These are phyloP conservation scores for Abrostola tripartita DNA, from an alignment of 2,888 invertebrate genomes.

Conservation along the genomic window DNA sequence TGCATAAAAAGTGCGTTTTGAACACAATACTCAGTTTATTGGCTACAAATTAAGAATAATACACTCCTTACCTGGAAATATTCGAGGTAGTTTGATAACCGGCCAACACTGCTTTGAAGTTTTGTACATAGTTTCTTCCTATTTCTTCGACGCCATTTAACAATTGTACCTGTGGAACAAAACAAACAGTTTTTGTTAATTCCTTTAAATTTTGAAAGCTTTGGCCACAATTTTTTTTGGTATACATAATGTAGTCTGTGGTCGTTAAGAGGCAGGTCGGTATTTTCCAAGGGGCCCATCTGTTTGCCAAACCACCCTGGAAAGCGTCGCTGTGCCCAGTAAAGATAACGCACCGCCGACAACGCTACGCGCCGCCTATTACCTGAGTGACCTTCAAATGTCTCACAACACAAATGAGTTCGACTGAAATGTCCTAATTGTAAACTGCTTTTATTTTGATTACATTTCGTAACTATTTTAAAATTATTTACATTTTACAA, in stretches of 20 bases:
- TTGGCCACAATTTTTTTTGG: background rate
- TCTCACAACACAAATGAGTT: background rate
- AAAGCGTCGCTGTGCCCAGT: slow-evolving; percentile 2
- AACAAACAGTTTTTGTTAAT: slow-evolving; percentile 13
- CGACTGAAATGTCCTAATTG: background rate
- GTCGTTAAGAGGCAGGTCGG: slow-evolving; percentile 16
- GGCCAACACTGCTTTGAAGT: background rate
- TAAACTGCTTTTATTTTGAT: background rate
- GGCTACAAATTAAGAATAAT: background rate
- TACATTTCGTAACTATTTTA: background rate
- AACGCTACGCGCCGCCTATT: slow-evolving; percentile 6
- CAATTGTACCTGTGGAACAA: slow-evolving; percentile 38
- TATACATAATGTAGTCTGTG: slow-evolving; percentile 3
- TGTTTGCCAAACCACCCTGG: slow-evolving; percentile 25
- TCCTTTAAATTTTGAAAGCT: background rate
- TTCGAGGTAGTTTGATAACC: slow-evolving; percentile 5
- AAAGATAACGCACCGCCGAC: background rate
- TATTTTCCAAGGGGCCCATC: slow-evolving; percentile 16
- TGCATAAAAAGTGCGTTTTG: too few species aligned
- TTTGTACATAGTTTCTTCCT: slow-evolving; percentile 13
- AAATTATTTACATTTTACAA: too few species aligned
- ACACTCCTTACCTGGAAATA: slow-evolving; percentile 30
- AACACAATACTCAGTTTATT: background rate
- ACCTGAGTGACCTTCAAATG: slow-evolving; percentile 1
- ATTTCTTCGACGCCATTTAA: slow-evolving; percentile 13